Evolutionary conservation across 2,797 vertebrate genomes (phyloP), one percentile per base, ranked within the genome.

Genomic region (Falco berigora): DNA sequence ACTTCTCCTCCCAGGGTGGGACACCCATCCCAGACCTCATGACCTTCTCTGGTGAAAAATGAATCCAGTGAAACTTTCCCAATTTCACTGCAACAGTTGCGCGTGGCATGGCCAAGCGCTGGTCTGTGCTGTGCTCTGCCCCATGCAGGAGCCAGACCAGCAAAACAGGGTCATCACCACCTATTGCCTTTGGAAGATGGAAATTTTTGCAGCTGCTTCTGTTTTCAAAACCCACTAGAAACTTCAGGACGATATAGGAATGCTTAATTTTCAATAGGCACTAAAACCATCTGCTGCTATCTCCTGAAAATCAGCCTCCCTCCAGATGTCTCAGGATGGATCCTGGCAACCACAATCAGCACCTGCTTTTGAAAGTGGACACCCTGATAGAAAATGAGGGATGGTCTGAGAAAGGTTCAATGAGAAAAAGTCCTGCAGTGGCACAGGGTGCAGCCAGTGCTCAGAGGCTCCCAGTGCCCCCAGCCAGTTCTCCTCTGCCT

Each of bases 21-120:
- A 90, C 66, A 30, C 42, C 69, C 93, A n/a, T 28, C 62, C 46
- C 0, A 0, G 73, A 36, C 62, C 77, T 81, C 40, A 4, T 5
- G 77, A 69, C 83, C 67, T 88, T 88, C 93, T n/a, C 90, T 94
- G 86, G 46, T 88, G 90, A 78, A 49, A 84, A 88, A 88, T 25
- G 10, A 92, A 88, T 61, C 46, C 24, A 52, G 68, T 76, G 84
- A 68, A 94, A 81, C 73, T 81, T 86, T 32, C 88, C 80, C 0
- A 0, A 12, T 87, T 89, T 85, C 59, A 9, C 81, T 32, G 61
- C 28, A 13, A 74, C 46, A 1, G 0, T 4, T 8, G 82, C 0
- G 2, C 4, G 2, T 52, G 56, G 56, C 13, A 0, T 34, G 55
- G 68, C 36, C 5, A 3, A 44, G 53, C 1, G 0, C 25, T 46